Evolutionary conservation across 2,797 vertebrate genomes (phyloP), one percentile per base, ranked within the genome.

Genomic region (Pelodytes ibericus): DNA sequence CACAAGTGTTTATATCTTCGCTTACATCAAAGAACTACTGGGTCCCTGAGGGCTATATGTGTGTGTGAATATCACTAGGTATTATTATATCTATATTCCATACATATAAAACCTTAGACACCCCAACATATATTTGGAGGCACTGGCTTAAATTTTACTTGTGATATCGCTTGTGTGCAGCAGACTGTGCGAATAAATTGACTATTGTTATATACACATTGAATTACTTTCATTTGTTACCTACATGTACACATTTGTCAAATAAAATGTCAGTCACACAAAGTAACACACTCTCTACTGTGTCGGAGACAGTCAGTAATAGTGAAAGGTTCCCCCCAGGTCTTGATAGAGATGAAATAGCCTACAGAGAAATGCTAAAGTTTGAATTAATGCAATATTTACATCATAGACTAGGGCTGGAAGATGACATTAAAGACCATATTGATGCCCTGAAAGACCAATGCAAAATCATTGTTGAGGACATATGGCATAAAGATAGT

Each of bases 401-500:
- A 20, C 15, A 56, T 56, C 51, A 56, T 56, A 56, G 51, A 56
- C 22, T 2, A 20, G 51, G 22, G 51, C 6, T 56, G 6, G 24
- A 56, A 56, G 8, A 56, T 22, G 2, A 56, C n/a, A 56, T 56
- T 56, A 56, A 56, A 22, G 20, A 56, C 22, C 22, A 56, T 56
- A 56, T 56, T 56, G 51, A 56, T 25, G 7, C 51, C 22, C 51
- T 56, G 22, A 56, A 56, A 24, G 51, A 1, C 51, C 51, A 56
- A 25, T 56, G 22, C 6, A 56, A 56, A 56, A 56, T 56, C 22
- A 56, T 56, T 2, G 2, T 56, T 56, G 22, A 56, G n/a, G 13
- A 56, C 24, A 24, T 56, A 56, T 56, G 51, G 51, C 51, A 56
- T 56, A 56, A 56, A 56, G 51, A 56, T 56, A 56, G 51, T 20